phyloP scores from a whole-genome alignment of 2,113 vertebrate genomes.

The Pelecanoides urinatrix region DNA sequence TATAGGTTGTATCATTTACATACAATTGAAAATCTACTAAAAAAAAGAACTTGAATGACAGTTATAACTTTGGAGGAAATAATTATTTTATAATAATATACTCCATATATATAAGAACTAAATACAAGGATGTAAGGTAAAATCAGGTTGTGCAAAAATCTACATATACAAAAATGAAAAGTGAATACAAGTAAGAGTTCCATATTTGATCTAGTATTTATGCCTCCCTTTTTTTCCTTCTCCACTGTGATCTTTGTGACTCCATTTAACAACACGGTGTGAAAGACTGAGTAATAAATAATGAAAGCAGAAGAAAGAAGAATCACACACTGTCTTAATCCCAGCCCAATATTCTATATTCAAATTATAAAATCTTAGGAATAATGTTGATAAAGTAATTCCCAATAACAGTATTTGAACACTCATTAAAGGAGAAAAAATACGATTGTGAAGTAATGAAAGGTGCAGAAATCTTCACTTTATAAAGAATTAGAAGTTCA shows the following conservation, averaged over 20 bases:
- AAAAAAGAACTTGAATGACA: neutral
- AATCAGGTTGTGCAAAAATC: neutral
- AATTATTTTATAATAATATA: neutral
- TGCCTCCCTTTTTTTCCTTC: neutral
- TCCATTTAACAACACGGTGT: neutral
- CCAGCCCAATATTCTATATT: neutral
- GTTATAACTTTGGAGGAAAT: neutral
- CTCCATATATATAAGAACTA: neutral
- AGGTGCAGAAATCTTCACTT: neutral
- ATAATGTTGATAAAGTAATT: neutral
- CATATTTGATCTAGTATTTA: neutral
- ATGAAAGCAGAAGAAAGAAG: neutral
- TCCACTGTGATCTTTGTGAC: neutral
- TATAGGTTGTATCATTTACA: neutral
- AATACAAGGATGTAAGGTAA: neutral
- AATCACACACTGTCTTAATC: neutral
- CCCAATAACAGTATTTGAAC: neutral
- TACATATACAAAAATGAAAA: neutral
- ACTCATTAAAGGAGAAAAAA: neutral
- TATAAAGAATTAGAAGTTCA: neutral
- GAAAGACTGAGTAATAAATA: neutral
- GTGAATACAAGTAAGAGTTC: neutral
- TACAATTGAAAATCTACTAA: neutral
- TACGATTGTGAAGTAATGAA: neutral
- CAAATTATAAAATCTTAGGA: neutral